These are phyloP conservation scores for Charadrius vociferus DNA, from an alignment of 2,113 vertebrate species.

Conservation along the genomic window DNA sequence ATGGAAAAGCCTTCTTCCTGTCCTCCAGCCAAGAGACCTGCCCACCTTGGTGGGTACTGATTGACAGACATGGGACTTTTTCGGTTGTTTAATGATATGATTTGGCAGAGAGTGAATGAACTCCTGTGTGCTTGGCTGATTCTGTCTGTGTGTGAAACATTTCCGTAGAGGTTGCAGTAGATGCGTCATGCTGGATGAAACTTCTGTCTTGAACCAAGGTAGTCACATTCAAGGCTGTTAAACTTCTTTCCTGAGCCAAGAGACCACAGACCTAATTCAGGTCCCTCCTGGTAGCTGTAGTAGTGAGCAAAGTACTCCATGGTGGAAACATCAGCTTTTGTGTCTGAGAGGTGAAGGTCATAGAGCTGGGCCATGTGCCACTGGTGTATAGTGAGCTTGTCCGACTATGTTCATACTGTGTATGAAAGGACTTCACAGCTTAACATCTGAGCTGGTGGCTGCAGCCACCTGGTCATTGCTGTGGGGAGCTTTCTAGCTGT, in stretches of 20 bases:
- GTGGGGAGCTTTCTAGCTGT: background rate
- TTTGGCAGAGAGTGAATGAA: background rate
- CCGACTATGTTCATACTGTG: background rate
- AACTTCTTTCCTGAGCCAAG: background rate
- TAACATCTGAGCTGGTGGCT: background rate
- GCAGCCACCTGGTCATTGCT: background rate
- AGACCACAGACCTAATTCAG: background rate
- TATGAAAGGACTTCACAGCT: background rate
- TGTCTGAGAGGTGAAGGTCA: background rate
- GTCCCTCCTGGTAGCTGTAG: background rate
- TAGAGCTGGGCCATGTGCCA: background rate
- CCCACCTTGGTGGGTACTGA: background rate
- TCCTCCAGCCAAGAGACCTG: background rate
- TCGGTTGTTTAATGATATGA: background rate
- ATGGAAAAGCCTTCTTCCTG: background rate
- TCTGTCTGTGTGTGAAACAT: background rate
- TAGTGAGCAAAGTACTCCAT: background rate
- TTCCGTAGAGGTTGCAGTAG: background rate
- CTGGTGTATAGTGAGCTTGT: background rate
- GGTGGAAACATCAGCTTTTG: background rate
- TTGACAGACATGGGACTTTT: background rate
- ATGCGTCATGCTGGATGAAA: background rate
- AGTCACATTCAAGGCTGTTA: background rate
- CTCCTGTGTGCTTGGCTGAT: background rate
- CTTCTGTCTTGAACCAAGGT: background rate